phyloP scores from a whole-genome alignment of 2,888 invertebrate genomes.

The Erannis defoliaria region DNA sequence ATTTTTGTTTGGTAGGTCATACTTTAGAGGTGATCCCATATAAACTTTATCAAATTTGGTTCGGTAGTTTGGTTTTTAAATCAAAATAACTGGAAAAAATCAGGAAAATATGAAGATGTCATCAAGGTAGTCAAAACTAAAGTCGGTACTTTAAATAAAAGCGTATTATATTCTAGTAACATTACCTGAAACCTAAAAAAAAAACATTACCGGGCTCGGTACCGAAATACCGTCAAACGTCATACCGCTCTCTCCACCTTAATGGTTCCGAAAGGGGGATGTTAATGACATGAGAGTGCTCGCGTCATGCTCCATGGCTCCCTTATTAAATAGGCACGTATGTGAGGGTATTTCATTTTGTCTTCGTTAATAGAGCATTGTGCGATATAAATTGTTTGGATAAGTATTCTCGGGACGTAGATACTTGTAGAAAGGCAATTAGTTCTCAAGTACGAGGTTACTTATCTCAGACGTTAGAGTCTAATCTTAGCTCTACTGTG shows the following conservation, averaged over 20 bases:
- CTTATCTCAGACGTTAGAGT: background rate
- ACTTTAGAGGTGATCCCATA: too few species aligned
- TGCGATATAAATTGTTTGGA: conserved; percentile 30
- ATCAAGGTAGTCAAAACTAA: too few species aligned
- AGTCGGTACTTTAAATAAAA: too few species aligned
- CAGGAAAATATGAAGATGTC: too few species aligned
- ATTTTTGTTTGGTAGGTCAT: too few species aligned
- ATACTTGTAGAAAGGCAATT: conserved; percentile 21
- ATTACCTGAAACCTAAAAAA: conserved; percentile 11
- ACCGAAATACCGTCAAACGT: conserved; percentile 27
- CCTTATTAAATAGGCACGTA: conserved; percentile 47
- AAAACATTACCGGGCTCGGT: conserved; percentile 12
- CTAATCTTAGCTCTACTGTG: background rate
- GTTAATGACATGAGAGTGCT: conserved; percentile 57
- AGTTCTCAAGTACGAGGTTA: background rate
- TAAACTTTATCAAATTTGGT: too few species aligned
- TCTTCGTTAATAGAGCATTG: conserved; percentile 35
- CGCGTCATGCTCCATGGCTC: conserved; percentile 43
- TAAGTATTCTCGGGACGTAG: conserved; percentile 22
- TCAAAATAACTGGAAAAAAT: too few species aligned
- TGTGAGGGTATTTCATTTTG: conserved; percentile 42
- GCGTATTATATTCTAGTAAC: background rate
- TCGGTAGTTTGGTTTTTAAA: too few species aligned
- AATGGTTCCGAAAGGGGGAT: conserved; percentile 45
- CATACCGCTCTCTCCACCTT: conserved; percentile 36